phyloP scores from a whole-genome alignment of 2,113 vertebrate genomes.

The Clarias macrocephalus region DNA sequence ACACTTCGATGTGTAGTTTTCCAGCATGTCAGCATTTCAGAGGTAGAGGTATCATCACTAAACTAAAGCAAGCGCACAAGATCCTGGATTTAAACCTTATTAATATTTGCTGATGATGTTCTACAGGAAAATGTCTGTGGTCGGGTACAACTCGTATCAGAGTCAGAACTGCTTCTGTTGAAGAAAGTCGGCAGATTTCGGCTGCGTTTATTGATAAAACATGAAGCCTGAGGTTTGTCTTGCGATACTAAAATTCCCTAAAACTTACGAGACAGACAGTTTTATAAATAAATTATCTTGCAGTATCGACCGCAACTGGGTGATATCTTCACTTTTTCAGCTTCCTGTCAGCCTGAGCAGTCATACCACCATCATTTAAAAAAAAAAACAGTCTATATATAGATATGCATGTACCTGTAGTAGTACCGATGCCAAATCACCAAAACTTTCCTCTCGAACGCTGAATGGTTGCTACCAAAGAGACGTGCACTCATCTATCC shows the following conservation, averaged over 20 bases:
- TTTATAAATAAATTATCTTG: not conserved
- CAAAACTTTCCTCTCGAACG: not conserved
- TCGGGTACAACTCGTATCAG: not conserved
- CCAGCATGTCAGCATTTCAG: not conserved
- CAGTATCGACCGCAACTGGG: not conserved
- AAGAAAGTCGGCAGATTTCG: not conserved
- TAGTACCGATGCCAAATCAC: not conserved
- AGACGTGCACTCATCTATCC: conserved; percentile 15
- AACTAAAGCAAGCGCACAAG: not conserved
- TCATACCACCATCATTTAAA: not conserved
- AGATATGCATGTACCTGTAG: no score
- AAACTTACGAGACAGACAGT: not conserved
- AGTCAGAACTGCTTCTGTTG: not conserved
- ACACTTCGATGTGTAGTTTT: not conserved
- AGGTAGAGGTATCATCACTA: not conserved
- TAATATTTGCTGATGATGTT: not conserved
- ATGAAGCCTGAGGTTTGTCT: not conserved
- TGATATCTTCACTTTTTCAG: not conserved
- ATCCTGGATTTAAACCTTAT: not conserved
- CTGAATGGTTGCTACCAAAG: not conserved
- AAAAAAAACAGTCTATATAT: not conserved
- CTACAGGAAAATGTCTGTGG: not conserved
- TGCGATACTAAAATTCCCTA: not conserved
- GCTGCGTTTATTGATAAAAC: not conserved
- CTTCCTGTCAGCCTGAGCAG: not conserved